These are phyloP conservation scores for Octomys mimax DNA, from an alignment of 2,797 vertebrate genomes.

Conservation along the genomic window DNA sequence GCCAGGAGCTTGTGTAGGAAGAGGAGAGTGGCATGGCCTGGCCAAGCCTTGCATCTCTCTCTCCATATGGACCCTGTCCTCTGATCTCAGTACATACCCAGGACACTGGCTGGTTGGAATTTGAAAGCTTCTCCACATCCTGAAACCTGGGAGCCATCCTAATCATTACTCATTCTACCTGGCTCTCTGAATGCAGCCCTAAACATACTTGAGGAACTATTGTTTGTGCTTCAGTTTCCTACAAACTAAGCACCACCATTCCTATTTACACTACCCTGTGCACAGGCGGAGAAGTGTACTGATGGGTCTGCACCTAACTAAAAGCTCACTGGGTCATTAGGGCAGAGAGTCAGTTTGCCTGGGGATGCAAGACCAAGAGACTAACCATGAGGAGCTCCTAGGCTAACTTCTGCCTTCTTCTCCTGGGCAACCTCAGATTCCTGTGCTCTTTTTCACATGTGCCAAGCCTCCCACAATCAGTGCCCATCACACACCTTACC, in stretches of 20 bases:
- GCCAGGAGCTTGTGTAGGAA: not conserved
- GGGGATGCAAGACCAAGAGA: too few species aligned
- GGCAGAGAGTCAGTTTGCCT: too few species aligned
- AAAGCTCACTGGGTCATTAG: too few species aligned
- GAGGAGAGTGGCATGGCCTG: not conserved
- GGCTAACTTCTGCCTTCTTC: too few species aligned
- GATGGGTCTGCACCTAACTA: too few species aligned
- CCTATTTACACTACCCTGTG: too few species aligned
- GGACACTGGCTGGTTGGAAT: not conserved
- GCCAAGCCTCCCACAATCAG: too few species aligned
- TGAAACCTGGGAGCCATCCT: not conserved
- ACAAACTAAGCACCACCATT: not conserved
- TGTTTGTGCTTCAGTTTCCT: not conserved
- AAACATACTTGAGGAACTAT: slow-evolving; percentile 4
- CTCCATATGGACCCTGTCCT: not conserved
- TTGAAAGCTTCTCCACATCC: not conserved
- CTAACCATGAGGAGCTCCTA: too few species aligned
- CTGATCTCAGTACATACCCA: slow-evolving; percentile 23
- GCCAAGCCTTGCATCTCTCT: not conserved
- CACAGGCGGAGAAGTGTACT: too few species aligned
- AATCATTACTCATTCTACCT: not conserved
- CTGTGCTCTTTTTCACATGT: too few species aligned
- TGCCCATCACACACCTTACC: too few species aligned
- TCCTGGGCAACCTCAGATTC: too few species aligned
- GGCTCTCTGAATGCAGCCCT: not conserved